Base-by-base conservation (phyloP, 64 coral and sea anemone species). In the Platygyra sinensis region DNA sequence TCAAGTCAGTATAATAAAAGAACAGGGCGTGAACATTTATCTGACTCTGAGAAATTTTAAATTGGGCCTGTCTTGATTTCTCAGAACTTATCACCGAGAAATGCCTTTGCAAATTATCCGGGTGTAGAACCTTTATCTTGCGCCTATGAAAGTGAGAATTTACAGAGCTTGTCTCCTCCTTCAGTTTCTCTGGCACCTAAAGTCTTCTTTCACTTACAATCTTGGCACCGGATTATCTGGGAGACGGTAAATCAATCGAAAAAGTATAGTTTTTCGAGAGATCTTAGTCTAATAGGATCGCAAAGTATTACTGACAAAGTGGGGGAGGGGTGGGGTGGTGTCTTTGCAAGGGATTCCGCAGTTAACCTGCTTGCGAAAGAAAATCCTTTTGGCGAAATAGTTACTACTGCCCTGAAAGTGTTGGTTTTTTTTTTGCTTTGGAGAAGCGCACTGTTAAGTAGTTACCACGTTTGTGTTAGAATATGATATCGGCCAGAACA, bases 21-120 rank as follows among this genome's bases (percentile, higher is more conserved):
- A 17, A 62, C 31, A 83, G 55, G 80, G 80, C 80, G 62, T 85
- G 36, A 71, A 31, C 38, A 51, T 5, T 71, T 85, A 85, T 71
- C 81, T 49, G 22, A 46, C 42, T 7, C 24, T 15, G 8, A 29
- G 33, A 71, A 27, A 64, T 64, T 85, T 85, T 72, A 72, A 28
- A n/a, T 85, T 49, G 38, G 63, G 64, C 10, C 14, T 85, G 10
- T 16, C 31, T 30, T 59, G 77, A 78, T 80, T 81, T 81, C 14
- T 85, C 25, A 42, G 25, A 16, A 19, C 60, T 85, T 85, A 42
- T 63, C 59, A 65, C 61, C 22, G 13, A 64, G 25, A 57, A 79
- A 55, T 79, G 51, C 24, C 76, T 79, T 85, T 46, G 52, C 27
- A 72, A 85, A 3, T 30, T 22, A 46, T 67, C 59, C 3, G 16